Evolutionary conservation across 2,888 invertebrate genomes (phyloP).

Genomic region (Dynastes maya): DNA sequence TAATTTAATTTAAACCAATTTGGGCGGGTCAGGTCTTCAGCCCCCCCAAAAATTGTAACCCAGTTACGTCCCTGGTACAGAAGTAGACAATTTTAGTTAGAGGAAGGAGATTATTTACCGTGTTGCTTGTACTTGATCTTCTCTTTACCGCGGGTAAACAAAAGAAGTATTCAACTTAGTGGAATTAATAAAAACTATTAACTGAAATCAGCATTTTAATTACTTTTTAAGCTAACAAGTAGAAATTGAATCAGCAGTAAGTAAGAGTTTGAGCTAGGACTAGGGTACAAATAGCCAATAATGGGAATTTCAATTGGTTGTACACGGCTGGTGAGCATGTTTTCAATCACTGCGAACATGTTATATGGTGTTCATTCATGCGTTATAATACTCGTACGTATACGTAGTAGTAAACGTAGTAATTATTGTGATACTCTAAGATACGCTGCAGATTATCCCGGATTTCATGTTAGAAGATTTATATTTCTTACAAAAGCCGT

Average conservation of each 20-base stretch:
- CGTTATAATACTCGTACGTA: conserved; percentile 65
- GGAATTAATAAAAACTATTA: conserved; percentile 36
- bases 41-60: no score
- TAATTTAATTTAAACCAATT: no score
- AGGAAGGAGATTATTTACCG: no score
- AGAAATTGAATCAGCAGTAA: conserved; percentile 47
- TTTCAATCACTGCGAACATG: conserved; percentile 70
- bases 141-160: not conserved
- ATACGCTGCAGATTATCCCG: conserved; percentile 67
- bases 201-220: conserved; percentile 35
- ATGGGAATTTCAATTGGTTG: conserved; percentile 60
- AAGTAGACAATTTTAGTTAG: no score
- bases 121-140: not conserved
- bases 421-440: conserved; percentile 68
- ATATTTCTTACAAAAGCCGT: conserved; percentile 39
- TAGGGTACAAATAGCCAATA: conserved; percentile 55
- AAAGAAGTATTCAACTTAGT: not conserved
- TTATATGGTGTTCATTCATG: conserved; percentile 68
- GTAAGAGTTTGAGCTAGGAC: conserved; percentile 46
- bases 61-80: no score
- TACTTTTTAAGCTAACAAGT: conserved; percentile 45
- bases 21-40: no score
- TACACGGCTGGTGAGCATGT: conserved; percentile 66
- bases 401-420: conserved; percentile 60
- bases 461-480: conserved; percentile 59